Base-by-base conservation (phyloP, 2,797 vertebrate genomes). In the Esox lucius region DNA sequence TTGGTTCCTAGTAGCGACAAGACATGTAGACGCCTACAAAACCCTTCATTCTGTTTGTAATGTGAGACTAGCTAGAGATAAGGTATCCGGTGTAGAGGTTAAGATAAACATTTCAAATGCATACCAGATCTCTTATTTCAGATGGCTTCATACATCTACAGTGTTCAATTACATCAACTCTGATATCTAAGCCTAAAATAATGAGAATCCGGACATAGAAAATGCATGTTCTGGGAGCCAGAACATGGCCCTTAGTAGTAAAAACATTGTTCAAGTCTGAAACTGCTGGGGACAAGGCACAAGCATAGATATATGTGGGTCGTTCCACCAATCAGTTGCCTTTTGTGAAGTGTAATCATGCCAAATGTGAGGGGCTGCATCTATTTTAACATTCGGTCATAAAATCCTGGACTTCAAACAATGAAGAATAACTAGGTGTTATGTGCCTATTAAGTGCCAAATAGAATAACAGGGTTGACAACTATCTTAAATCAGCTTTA, bases 271-370 rank as follows among this genome's bases (percentile, higher is more conserved):
- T 75, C 24, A 2, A 70, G 71, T 68, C n/a, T 39, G 28, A 49
- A 76, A 15, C 74, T 72, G 71, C 76, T 76, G 75, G 71, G 72
- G 51, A 80, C 66, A 73, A 83, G 77, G 82, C 78, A 79, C 71
- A 8, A 28, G 67, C 71, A 62, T 4, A 24, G 67, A 68, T 46
- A 46, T 46, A 46, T 46, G 9, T 46, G 42, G 42, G 42, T 46
- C 42, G 42, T 46, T 12, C 42, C 42, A 46, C 42, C 42, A 46
- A 46, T 46, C 12, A 46, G 42, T 46, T 46, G 42, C 42, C 42
- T 46, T 39, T 3, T 11, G 8, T 13, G 42, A 46, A 46, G 42
- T 39, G 35, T 39, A 2, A 39, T 39, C 35, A 39, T 39, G 35
- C 4, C 1, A 39, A 39, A 39, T 39, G 35, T 5, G 35, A 39